These are phyloP conservation scores for Scaptomyza caliginosa DNA, from an alignment of 2,888 invertebrate species.

Conservation along the genomic window DNA sequence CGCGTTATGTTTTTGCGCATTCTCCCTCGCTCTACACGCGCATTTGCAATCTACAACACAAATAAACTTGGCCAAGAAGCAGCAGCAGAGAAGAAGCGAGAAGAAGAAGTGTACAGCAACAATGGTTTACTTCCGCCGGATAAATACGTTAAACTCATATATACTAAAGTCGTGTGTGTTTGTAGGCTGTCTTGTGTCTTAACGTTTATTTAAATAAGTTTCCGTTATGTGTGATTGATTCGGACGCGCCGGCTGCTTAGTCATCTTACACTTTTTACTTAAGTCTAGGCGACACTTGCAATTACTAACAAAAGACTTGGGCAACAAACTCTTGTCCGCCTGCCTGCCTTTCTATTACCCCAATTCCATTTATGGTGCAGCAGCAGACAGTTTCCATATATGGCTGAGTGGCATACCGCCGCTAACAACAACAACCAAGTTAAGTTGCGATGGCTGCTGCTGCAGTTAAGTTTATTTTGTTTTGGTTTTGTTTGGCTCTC, in stretches of 20 bases:
- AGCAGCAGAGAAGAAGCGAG: slow-evolving; percentile 15
- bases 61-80: slow-evolving; percentile 59
- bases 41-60: slow-evolving; percentile 77
- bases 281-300: slow-evolving; percentile 44
- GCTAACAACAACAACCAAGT: slow-evolving; percentile 10
- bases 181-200: slow-evolving; percentile 1
- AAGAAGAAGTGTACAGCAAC: slow-evolving; percentile 27
- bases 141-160: slow-evolving; percentile 75
- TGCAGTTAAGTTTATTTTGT: slow-evolving; percentile 6
- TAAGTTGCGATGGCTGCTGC: neutral
- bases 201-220: slow-evolving; percentile 44
- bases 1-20: slow-evolving; percentile 46
- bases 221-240: slow-evolving; percentile 56
- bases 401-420: slow-evolving; percentile 31
- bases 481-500: slow-evolving; percentile 7
- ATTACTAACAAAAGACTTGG: slow-evolving; percentile 49
- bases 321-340: slow-evolving; percentile 44
- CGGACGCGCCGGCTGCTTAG: slow-evolving; percentile 34
- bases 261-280: slow-evolving; percentile 33
- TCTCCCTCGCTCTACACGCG: slow-evolving; percentile 34
- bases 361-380: slow-evolving; percentile 41
- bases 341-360: slow-evolving; percentile 41
- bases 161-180: slow-evolving; percentile 50
- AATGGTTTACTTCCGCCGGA: slow-evolving; percentile 80
- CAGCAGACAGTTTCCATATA: slow-evolving; percentile 32